Conservation (phyloP, 1,140 invertebrate species). For the Plutomurus gul region DNA sequence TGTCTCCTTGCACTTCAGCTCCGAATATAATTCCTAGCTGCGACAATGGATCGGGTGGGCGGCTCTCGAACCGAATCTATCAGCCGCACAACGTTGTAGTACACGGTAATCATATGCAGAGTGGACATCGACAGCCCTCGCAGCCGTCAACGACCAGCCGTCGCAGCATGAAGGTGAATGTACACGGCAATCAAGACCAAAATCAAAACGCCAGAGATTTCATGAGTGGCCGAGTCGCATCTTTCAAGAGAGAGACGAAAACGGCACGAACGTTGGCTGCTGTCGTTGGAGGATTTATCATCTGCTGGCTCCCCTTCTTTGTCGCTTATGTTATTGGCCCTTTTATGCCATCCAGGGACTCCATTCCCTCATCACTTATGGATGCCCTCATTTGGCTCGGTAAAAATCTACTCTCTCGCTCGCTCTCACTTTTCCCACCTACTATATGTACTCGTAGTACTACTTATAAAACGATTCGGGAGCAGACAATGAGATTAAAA, state of each 20-base stretch:
- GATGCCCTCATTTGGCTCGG: slow-evolving; percentile 85
- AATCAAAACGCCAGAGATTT: slow-evolving; percentile 54
- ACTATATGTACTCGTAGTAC: too few species aligned
- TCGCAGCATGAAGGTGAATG: slow-evolving; percentile 43
- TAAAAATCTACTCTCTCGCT: slow-evolving; percentile 47
- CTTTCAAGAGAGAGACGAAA: slow-evolving; percentile 71
- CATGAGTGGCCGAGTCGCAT: slow-evolving; percentile 55
- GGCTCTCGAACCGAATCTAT: not conserved
- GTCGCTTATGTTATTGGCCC: slow-evolving; percentile 80
- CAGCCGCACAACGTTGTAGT: not conserved
- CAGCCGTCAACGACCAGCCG: not conserved
- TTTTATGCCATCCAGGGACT: slow-evolving; percentile 64
- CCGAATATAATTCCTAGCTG: not conserved
- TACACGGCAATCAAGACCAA: slow-evolving; percentile 34
- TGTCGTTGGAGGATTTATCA: slow-evolving; percentile 76
- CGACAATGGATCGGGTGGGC: not conserved
- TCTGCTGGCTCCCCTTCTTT: slow-evolving; percentile 90
- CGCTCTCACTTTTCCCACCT: too few species aligned
- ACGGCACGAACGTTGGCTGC: slow-evolving; percentile 88
- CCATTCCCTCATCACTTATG: slow-evolving; percentile 67
- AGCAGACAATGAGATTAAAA: too few species aligned
- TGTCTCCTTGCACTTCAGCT: not conserved
- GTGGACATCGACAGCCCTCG: not conserved
- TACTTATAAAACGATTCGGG: too few species aligned
- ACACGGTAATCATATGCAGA: not conserved